A percentile compares a stretch with the other conserved stretches of the same genome.
These are phyloP conservation scores for Pseudochaenichthys georgianus DNA, from an alignment of 2,797 vertebrate species.

Conservation along the genomic window DNA sequence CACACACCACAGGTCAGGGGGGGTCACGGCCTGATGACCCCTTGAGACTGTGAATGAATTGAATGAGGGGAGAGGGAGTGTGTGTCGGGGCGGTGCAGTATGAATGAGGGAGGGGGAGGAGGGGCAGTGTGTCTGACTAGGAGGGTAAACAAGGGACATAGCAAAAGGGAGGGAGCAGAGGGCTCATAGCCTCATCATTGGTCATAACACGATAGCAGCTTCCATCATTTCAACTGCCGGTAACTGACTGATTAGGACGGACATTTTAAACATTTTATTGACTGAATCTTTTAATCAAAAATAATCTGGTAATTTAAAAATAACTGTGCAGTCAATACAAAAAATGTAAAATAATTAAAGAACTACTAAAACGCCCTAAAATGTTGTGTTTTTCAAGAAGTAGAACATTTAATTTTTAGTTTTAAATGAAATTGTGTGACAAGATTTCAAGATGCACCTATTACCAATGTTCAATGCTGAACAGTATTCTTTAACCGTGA, in stretches of 20 bases:
- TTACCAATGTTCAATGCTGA: background rate
- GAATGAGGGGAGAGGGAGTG: slow-evolving; percentile 33
- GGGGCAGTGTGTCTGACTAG: slow-evolving; percentile 11
- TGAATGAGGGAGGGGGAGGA: slow-evolving; percentile 12
- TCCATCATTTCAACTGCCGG: background rate
- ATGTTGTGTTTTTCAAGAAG: background rate
- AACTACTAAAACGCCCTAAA: background rate
- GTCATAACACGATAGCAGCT: slow-evolving; percentile 1
- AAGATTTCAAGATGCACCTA: background rate
- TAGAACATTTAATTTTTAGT: background rate
- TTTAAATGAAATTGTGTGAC: background rate
- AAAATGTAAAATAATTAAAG: background rate
- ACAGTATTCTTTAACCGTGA: background rate
- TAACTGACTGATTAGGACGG: background rate
- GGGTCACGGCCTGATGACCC: slow-evolving; percentile 43
- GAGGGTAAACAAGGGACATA: background rate
- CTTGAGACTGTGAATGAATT: slow-evolving; percentile 58
- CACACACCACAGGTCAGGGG: slow-evolving; percentile 39
- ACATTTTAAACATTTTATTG: background rate
- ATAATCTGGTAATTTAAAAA: background rate
- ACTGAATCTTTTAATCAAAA: background rate
- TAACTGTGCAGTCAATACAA: background rate
- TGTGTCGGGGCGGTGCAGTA: background rate
- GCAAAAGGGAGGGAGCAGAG: background rate
- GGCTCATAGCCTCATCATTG: slow-evolving; percentile 1